Base-by-base conservation (phyloP, 2,797 vertebrate genomes). In the Linurgus olivaceus region DNA sequence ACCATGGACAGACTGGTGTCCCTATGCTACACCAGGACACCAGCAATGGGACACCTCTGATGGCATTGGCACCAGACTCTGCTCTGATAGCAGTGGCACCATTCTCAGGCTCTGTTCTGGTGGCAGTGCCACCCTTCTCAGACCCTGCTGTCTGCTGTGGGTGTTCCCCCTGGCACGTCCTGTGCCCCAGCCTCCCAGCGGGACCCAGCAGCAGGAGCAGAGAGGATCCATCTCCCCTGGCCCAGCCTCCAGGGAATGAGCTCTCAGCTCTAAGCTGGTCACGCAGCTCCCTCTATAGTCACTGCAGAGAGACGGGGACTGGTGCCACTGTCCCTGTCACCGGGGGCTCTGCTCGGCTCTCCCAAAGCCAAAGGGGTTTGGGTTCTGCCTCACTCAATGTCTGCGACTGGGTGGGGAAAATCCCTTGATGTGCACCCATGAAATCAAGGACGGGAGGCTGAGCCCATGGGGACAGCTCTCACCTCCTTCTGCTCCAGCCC, bases 281-380 rank as follows among this genome's bases (percentile, higher is more conserved):
- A 59, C 0, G 85, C 95, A 96, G 96, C 96, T 96, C 96, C 95
- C 95, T 96, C 96, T 96, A 81, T 96, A 94, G 96, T 96, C 82
- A 57, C 75, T 93, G 87, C 85, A 47, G 82, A 95, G 94, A 73
- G 72, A 23, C 0, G 0, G 82, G 95, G 48, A 55, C 88, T 13
- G 3, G 3, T 85, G 85, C 45, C 87, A 33, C 61, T 58, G 91
- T 66, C 91, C 55, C 59, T 48, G 87, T 83, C 96, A 58, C 91
- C 21, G 12, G 48, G 51, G 77, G 21, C 79, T 71, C 68, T 35
- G 35, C 50, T 61, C 7, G 11, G 14, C 62, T 52, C 62, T 29
- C 17, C 7, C 5, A 13, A 16, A 87, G 44, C 72, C 59, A 31
- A n/a, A 59, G 28, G 21, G 7, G 11, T 35, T 58, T 1, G 5